Conservation (phyloP, 2,888 invertebrate genomes). For the Metalampra italica region DNA sequence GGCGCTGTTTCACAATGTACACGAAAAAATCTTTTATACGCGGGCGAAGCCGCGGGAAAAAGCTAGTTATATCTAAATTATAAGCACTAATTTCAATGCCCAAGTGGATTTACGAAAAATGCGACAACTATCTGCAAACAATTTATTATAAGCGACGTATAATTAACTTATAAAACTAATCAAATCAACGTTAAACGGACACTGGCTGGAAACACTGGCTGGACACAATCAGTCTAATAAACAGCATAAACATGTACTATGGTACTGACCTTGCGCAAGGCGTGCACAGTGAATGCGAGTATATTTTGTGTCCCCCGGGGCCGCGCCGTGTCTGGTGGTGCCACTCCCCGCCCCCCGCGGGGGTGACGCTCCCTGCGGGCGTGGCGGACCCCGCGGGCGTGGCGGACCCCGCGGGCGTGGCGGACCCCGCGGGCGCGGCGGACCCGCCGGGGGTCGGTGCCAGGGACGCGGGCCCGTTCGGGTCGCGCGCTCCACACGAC, state of each 20-base stretch:
- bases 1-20: too few species aligned
- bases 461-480: slow-evolving; percentile 45
- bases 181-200: too few species aligned
- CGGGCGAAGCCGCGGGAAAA: too few species aligned
- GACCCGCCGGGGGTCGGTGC: slow-evolving; percentile 9
- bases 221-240: too few species aligned
- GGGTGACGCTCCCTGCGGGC: slow-evolving; percentile 18
- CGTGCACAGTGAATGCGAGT: slow-evolving; percentile 82
- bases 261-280: slow-evolving; percentile 81
- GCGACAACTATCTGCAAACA: too few species aligned
- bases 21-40: too few species aligned
- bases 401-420: background rate
- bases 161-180: too few species aligned
- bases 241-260: background rate
- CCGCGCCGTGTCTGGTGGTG: slow-evolving; percentile 73
- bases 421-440: slow-evolving; percentile 1
- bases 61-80: too few species aligned
- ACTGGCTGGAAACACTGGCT: too few species aligned
- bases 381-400: slow-evolving; percentile 9
- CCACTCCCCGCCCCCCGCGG: slow-evolving; percentile 43
- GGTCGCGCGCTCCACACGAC: slow-evolving; percentile 78
- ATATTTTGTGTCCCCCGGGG: slow-evolving; percentile 69
- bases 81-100: too few species aligned
- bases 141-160: too few species aligned
- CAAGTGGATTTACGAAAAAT: too few species aligned